Evolutionary conservation across 2,888 invertebrate species (phyloP), one percentile per base, ranked within the genome.

Genomic region (Petrophora chlorosata): DNA sequence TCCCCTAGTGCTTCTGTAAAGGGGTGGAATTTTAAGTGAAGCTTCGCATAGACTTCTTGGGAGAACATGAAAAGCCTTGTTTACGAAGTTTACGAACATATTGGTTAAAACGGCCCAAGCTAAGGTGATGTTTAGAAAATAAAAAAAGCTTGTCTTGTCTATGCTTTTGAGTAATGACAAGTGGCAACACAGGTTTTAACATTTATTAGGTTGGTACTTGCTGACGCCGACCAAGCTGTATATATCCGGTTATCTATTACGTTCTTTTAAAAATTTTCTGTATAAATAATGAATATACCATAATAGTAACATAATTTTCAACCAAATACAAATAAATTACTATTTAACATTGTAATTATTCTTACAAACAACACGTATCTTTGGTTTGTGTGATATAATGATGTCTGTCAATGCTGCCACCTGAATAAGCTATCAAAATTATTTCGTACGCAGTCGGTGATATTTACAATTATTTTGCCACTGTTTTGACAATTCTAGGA

Each of bases 391-490:
- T n/a, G n/a, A n/a, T n/a, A n/a, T n/a, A n/a, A n/a, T n/a, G n/a
- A n/a, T n/a, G n/a, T n/a, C n/a, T n/a, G 3, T 56, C 85, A 86
- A 67, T 77, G 66, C 73, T 85, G 67, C 87, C 89, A 90, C 66
- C 76, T 53, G 59, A 53, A 63, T 49, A 53, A 65, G 51, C 59
- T 59, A 64, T 9, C 69, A 76, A 77, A 80, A 77, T 82, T 78
- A 83, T 85, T 80, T 88, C 82, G 84, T 87, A 86, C 84, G 87
- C 82, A 86, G 85, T 89, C 88, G 88, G 88, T 88, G 82, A 85
- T 86, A 86, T 88, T 89, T 90, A 88, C 88, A 81, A 83, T 72
- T 86, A 87, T 85, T 88, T 88, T 85, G 85, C 80, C 76, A 79
- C 72, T 83, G 81, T 82, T 87, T 85, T 88, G 84, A 86, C 82